Conservation (phyloP, 2,797 vertebrate genomes). For the Clamator glandarius region DNA sequence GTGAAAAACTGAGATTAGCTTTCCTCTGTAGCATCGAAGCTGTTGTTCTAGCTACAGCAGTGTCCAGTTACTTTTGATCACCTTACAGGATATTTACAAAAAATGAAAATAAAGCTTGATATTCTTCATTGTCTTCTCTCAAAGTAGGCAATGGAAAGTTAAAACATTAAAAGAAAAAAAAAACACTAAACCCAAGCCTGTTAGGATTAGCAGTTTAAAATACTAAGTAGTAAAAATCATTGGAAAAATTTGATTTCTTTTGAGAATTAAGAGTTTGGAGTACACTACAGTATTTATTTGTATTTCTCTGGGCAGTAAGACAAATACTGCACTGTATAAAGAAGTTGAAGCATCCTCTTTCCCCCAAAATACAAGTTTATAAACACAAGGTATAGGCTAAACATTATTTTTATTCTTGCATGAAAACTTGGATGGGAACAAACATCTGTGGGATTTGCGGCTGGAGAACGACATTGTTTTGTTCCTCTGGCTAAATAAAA, state of each 20-base stretch:
- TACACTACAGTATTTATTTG: background rate
- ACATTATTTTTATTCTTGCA: background rate
- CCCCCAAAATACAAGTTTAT: background rate
- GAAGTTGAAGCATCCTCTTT: background rate
- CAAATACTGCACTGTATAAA: background rate
- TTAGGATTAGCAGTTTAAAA: background rate
- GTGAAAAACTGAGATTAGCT: background rate
- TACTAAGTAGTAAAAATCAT: background rate
- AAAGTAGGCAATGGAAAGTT: background rate
- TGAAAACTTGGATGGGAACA: constrained; percentile 6
- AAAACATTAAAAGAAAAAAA: background rate
- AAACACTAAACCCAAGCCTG: background rate
- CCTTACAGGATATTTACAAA: background rate
- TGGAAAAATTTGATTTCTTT: background rate
- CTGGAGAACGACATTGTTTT: background rate
- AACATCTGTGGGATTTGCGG: background rate
- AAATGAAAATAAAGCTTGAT: background rate
- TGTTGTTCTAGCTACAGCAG: background rate
- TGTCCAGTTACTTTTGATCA: background rate
- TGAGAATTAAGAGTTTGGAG: background rate
- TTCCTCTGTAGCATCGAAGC: background rate
- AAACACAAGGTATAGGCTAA: constrained; percentile 8
- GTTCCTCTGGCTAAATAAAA: background rate
- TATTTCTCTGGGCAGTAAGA: background rate
- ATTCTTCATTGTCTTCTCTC: background rate